Conservation (phyloP, 2,797 vertebrate genomes). For the Sebastes hopkinsi region DNA sequence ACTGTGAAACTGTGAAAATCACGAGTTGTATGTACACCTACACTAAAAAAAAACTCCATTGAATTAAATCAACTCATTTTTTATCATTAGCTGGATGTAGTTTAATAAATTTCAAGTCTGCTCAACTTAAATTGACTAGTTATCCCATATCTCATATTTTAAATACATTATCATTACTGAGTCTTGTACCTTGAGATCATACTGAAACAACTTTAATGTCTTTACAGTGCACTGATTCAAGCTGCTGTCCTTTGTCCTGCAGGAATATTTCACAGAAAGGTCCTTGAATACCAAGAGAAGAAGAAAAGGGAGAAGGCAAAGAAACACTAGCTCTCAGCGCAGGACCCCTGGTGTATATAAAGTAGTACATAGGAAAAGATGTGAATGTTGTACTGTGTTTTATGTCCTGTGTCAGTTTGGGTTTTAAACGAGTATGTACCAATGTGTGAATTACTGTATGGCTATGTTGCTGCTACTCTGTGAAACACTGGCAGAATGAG, state of each 20-base stretch:
- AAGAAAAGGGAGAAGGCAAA: conserved; percentile 72
- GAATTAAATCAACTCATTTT: background rate
- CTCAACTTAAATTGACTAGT: background rate
- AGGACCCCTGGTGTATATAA: conserved; percentile 33
- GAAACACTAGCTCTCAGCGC: conserved; percentile 66
- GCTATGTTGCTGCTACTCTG: conserved; percentile 61
- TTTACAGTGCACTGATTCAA: background rate
- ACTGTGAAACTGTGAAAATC: background rate
- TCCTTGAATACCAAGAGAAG: conserved; percentile 79
- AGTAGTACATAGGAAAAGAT: conserved; percentile 41
- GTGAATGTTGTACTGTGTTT: conserved; percentile 59
- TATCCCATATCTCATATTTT: background rate
- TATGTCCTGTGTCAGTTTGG: conserved; percentile 21
- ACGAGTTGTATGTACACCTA: background rate
- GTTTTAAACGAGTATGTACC: conserved; percentile 19
- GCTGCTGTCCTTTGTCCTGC: conserved; percentile 1
- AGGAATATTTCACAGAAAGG: conserved; percentile 84
- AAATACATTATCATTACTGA: background rate
- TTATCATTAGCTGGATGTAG: background rate
- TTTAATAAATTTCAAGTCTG: background rate
- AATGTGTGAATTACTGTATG: conserved; percentile 54
- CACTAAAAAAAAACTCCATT: background rate
- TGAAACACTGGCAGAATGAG: conserved; percentile 47
- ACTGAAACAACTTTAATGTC: background rate
- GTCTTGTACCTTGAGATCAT: background rate